Conservation (phyloP, 2,888 invertebrate species). For the Leucophora obtusa region DNA sequence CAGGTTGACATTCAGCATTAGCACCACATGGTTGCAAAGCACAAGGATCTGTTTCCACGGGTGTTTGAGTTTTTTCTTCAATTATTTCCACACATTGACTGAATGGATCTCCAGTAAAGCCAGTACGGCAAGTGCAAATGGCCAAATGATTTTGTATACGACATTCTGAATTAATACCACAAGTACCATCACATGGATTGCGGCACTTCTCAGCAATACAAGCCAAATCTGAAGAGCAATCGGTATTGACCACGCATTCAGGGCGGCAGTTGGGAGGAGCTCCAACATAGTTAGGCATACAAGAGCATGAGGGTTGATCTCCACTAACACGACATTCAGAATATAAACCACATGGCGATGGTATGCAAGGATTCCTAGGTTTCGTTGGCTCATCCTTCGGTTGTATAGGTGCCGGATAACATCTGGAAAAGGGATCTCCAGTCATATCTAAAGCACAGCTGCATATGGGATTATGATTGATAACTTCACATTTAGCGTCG, state of each 20-base stretch:
- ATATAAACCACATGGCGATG: constrained; percentile 86
- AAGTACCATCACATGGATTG: constrained; percentile 86
- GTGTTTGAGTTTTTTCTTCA: constrained; percentile 79
- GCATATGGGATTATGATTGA: constrained; percentile 90
- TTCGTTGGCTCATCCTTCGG: constrained; percentile 70
- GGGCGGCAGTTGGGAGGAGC: constrained; percentile 85
- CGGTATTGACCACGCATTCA: constrained; percentile 82
- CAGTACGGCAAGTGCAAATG: constrained; percentile 82
- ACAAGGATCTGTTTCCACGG: constrained; percentile 82
- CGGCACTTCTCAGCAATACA: constrained; percentile 86
- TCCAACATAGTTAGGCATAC: constrained; percentile 83
- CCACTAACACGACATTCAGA: constrained; percentile 83
- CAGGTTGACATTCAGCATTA: constrained; percentile 86
- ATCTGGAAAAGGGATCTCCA: constrained; percentile 89
- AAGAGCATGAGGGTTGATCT: constrained; percentile 83
- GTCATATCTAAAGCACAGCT: constrained; percentile 86
- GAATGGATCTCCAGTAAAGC: constrained; percentile 85
- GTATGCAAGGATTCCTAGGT: constrained; percentile 83
- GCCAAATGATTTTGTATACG: constrained; percentile 85
- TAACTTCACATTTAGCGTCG: constrained; percentile 87
- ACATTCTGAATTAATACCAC: constrained; percentile 86
- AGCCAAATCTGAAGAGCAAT: constrained; percentile 83
- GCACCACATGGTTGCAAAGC: constrained; percentile 87
- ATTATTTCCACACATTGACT: constrained; percentile 81
- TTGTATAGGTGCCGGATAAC: constrained; percentile 80